Conservation (phyloP, 2,113 vertebrate genomes). For the Ceuthmochares aereus region DNA sequence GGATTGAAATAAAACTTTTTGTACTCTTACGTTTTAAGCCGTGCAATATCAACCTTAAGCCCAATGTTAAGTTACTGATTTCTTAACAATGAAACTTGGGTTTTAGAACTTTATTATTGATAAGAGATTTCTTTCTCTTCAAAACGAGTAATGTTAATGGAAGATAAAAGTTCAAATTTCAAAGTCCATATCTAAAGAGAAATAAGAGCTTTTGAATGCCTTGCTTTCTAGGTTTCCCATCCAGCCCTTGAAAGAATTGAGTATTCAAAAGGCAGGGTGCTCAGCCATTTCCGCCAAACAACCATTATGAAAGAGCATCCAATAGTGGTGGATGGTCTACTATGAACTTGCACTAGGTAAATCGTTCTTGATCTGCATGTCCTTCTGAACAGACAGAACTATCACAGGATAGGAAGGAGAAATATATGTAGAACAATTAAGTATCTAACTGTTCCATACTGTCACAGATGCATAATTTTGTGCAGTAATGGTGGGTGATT, state of each 20-base stretch:
- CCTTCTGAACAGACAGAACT: not conserved
- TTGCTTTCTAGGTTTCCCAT: not conserved
- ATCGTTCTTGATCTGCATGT: not conserved
- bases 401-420: not conserved
- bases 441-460: not conserved
- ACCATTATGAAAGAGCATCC: not conserved
- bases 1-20: not conserved
- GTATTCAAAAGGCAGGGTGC: not conserved
- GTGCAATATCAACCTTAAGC: not conserved
- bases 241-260: not conserved
- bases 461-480: not conserved
- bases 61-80: not conserved
- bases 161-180: not conserved
- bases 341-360: not conserved
- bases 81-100: not conserved
- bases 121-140: not conserved
- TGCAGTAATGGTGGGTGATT: not conserved
- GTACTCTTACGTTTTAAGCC: not conserved
- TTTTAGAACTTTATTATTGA: not conserved
- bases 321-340: not conserved
- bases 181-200: not conserved
- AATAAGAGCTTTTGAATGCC: not conserved
- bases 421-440: not conserved
- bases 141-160: not conserved
- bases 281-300: not conserved